Percentiles rank a stretch among this genome's conserved stretches.
These are phyloP conservation scores for Ligdia adustata DNA, from an alignment of 2,888 invertebrate species.

Conservation along the genomic window DNA sequence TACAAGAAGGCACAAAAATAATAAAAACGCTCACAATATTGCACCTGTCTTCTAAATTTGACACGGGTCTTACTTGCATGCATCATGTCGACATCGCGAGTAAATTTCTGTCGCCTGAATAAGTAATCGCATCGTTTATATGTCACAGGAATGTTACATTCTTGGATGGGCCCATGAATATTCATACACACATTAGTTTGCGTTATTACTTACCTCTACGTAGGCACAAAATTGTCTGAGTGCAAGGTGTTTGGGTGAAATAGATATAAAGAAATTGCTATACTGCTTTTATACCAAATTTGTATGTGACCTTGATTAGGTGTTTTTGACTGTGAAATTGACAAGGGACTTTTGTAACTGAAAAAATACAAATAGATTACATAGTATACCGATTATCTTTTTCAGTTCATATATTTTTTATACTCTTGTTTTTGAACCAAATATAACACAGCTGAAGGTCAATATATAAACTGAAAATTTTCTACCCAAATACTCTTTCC, in stretches of 20 bases:
- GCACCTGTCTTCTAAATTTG: constrained; percentile 71
- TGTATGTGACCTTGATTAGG: too few relatives aligned
- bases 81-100: constrained; percentile 74
- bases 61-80: constrained; percentile 77
- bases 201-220: constrained; percentile 17
- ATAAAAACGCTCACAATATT: constrained; percentile 66
- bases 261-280: too few relatives aligned
- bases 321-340: too few relatives aligned
- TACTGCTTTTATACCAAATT: too few relatives aligned
- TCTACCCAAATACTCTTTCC: not conserved
- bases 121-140: constrained; percentile 70
- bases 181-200: constrained; percentile 48
- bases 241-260: too few relatives aligned
- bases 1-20: too few relatives aligned
- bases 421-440: too few relatives aligned
- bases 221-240: constrained; percentile 11
- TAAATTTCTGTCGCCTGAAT: constrained; percentile 78
- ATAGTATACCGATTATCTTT: too few relatives aligned
- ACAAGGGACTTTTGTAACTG: too few relatives aligned
- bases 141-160: constrained; percentile 55
- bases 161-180: constrained; percentile 54
- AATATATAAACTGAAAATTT: not conserved
- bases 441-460: not conserved
- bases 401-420: too few relatives aligned
- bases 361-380: too few relatives aligned